These are phyloP conservation scores for Allophyes oxyacanthae DNA, from an alignment of 2,888 invertebrate species.

Conservation along the genomic window DNA sequence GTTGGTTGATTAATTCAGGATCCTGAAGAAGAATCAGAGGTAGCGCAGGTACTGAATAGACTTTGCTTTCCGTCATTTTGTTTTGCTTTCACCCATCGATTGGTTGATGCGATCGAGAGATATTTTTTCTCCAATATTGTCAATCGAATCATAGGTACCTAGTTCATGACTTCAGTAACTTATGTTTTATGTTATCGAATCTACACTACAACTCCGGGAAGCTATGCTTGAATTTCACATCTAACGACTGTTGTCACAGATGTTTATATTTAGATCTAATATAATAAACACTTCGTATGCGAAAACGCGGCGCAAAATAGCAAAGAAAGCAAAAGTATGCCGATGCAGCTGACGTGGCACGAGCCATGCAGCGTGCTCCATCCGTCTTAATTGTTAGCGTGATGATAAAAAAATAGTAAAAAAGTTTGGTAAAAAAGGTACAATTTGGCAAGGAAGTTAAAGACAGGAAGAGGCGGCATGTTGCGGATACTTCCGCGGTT, in stretches of 20 bases:
- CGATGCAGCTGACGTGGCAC: slow-evolving; percentile 79
- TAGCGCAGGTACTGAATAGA: too few species aligned
- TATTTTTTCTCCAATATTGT: neutral
- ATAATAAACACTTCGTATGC: slow-evolving; percentile 49
- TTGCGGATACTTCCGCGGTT: slow-evolving; percentile 86
- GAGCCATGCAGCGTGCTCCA: slow-evolving; percentile 72
- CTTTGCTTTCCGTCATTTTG: too few species aligned
- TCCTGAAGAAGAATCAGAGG: too few species aligned
- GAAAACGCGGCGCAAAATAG: slow-evolving; percentile 56
- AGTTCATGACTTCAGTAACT: too few species aligned
- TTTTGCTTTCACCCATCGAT: too few species aligned
- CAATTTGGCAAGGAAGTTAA: slow-evolving; percentile 82
- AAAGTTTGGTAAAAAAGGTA: slow-evolving; percentile 72
- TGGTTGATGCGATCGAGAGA: too few species aligned
- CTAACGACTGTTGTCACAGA: slow-evolving; percentile 43
- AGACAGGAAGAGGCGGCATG: slow-evolving; percentile 86
- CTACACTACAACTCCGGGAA: neutral
- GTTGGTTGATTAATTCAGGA: too few species aligned
- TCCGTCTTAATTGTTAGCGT: slow-evolving; percentile 72
- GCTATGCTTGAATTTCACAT: neutral
- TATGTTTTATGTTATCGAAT: neutral
- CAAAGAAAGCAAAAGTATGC: slow-evolving; percentile 73
- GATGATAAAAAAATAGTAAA: slow-evolving; percentile 66
- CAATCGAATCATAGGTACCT: too few species aligned
- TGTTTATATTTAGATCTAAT: slow-evolving; percentile 32